These are phyloP conservation scores for Phymastichus coffea DNA, from an alignment of 1,140 invertebrate genomes.

Conservation along the genomic window DNA sequence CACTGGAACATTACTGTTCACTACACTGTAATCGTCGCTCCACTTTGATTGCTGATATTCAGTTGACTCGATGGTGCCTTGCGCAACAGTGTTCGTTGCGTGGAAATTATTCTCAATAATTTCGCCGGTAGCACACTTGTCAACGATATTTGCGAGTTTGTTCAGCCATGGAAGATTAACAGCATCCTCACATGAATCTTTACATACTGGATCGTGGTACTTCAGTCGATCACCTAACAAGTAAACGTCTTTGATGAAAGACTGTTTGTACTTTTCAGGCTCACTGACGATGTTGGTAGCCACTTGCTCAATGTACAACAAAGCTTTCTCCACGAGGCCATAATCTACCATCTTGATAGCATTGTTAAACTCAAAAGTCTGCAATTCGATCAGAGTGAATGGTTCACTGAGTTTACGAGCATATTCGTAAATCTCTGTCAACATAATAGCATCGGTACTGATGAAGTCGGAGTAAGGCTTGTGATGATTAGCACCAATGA, in stretches of 20 bases:
- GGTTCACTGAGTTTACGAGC: constrained; percentile 78
- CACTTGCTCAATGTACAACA: constrained; percentile 82
- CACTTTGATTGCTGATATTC: constrained; percentile 14
- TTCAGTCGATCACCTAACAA: constrained; percentile 73
- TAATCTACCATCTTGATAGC: constrained; percentile 76
- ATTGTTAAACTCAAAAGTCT: constrained; percentile 74
- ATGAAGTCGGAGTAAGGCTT: constrained; percentile 70
- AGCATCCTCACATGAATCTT: constrained; percentile 51
- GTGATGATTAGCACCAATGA: constrained; percentile 74
- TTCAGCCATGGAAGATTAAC: constrained; percentile 47
- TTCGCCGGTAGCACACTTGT: constrained; percentile 43
- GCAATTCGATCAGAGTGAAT: constrained; percentile 68
- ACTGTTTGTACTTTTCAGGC: constrained; percentile 58
- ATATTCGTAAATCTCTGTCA: constrained; percentile 94
- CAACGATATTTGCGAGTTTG: constrained; percentile 46
- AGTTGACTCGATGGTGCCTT: constrained; percentile 3
- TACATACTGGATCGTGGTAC: constrained; percentile 73
- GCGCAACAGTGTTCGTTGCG: background rate
- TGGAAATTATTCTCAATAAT: constrained; percentile 36
- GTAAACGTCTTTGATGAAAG: constrained; percentile 67
- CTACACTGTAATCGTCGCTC: constrained; percentile 39
- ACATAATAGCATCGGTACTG: constrained; percentile 82
- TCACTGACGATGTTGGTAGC: constrained; percentile 65
- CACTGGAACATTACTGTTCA: constrained; percentile 24
- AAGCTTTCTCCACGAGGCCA: constrained; percentile 74